These are phyloP conservation scores for Lycaon pictus DNA, from an alignment of 2,113 vertebrate genomes.

Conservation along the genomic window DNA sequence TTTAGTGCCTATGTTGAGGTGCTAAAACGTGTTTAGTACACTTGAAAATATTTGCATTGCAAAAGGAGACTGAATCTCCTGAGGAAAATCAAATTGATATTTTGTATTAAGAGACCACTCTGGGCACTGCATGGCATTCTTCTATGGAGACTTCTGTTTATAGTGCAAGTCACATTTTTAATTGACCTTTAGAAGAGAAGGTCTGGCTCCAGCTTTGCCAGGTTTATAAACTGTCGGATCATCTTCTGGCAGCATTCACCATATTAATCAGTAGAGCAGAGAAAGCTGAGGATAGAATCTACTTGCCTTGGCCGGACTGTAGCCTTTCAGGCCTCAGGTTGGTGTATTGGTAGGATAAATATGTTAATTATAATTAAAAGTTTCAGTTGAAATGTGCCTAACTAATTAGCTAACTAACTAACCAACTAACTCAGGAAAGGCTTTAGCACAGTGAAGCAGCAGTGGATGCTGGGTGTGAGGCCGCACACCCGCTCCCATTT, in stretches of 20 bases:
- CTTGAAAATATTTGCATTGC: conserved; percentile 93
- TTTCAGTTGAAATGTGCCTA: conserved; percentile 80
- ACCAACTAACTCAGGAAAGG: conserved; percentile 75
- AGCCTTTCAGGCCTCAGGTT: conserved; percentile 64
- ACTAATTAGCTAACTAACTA: conserved; percentile 77
- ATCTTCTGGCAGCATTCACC: conserved; percentile 61
- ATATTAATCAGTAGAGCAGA: conserved; percentile 35
- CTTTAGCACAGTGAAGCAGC: conserved; percentile 61
- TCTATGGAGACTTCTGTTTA: conserved; percentile 81
- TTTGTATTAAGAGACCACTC: conserved; percentile 85
- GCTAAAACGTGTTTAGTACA: conserved; percentile 93
- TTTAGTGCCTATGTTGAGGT: conserved; percentile 90
- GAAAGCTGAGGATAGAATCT: background rate
- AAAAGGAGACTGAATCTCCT: conserved; percentile 87
- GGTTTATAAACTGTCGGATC: conserved; percentile 59
- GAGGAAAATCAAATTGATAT: conserved; percentile 89
- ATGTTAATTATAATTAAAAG: conserved; percentile 63
- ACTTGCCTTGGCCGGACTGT: conserved; percentile 27
- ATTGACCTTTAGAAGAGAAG: conserved; percentile 77
- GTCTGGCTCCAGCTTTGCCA: conserved; percentile 69
- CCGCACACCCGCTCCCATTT: conserved; percentile 75
- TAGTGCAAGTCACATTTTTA: conserved; percentile 80
- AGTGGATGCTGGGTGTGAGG: conserved; percentile 79
- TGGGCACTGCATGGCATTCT: conserved; percentile 71
- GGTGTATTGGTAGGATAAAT: conserved; percentile 62